A percentile compares a stretch with the other conserved stretches of the same genome.
phyloP scores from a whole-genome alignment of 1,140 invertebrate genomes.

The Drosophila sechellia region DNA sequence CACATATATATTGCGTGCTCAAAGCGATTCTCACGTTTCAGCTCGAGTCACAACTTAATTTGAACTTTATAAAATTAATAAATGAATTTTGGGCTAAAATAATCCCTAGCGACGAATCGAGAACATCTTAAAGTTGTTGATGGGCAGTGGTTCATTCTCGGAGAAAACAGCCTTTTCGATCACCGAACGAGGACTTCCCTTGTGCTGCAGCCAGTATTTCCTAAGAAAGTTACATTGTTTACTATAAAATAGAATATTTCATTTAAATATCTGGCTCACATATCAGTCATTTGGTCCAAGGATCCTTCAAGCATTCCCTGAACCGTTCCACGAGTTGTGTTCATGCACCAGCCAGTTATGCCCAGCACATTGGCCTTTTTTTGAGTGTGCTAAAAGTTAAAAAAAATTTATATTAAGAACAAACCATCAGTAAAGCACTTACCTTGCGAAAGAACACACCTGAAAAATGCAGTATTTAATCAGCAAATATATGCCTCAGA shows the following conservation, averaged over 20 bases:
- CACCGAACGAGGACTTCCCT: constrained; percentile 57
- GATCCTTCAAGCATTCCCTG: constrained; percentile 60
- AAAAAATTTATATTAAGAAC: no score
- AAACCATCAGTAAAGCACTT: background rate
- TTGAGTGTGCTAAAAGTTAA: constrained; percentile 39
- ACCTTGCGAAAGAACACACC: constrained; percentile 64
- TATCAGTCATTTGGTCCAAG: constrained; percentile 48
- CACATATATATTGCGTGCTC: constrained; percentile 35
- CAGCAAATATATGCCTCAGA: accelerated
- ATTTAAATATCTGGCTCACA: constrained; percentile 17
- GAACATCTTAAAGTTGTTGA: constrained; percentile 41
- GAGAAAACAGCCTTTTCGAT: constrained; percentile 62
- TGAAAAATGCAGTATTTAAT: background rate
- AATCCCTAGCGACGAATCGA: constrained; percentile 35
- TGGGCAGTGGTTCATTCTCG: constrained; percentile 39
- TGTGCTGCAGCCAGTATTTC: constrained; percentile 62
- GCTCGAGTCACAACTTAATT: background rate
- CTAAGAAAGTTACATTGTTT: background rate
- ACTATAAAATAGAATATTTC: no score
- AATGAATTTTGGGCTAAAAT: no score
- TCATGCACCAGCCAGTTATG: constrained; percentile 65
- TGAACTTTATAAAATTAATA: background rate
- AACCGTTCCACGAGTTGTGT: constrained; percentile 56
- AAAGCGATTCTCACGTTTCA: constrained; percentile 20
- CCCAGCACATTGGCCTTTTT: constrained; percentile 52